phyloP scores from a whole-genome alignment of 2,113 vertebrate species.

The Phalacrocorax aristotelis region DNA sequence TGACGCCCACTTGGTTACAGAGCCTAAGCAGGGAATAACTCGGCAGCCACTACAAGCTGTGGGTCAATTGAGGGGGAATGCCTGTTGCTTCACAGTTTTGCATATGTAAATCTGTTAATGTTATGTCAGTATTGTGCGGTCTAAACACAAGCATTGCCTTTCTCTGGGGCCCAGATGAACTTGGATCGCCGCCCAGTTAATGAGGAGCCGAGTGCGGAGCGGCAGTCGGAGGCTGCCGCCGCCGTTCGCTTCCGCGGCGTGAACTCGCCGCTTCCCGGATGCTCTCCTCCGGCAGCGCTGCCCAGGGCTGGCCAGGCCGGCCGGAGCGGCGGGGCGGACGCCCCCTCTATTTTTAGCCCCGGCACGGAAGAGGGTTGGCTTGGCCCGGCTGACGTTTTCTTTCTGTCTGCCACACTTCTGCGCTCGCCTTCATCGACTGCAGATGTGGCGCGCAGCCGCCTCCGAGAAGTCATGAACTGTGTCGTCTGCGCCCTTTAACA shows the following conservation, averaged over 20 bases:
- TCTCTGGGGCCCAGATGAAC: constrained; percentile 85
- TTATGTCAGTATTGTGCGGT: constrained; percentile 84
- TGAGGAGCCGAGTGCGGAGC: constrained; percentile 71
- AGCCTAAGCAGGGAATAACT: constrained; percentile 87
- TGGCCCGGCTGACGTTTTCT: constrained; percentile 53
- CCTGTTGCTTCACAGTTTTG: constrained; percentile 89
- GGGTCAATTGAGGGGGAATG: constrained; percentile 88
- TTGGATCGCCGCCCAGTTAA: constrained; percentile 83
- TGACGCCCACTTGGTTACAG: constrained; percentile 91
- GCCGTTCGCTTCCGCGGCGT: constrained; percentile 61
- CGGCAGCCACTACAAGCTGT: constrained; percentile 86
- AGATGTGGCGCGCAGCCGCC: constrained; percentile 82
- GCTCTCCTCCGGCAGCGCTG: constrained; percentile 52
- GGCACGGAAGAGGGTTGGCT: constrained; percentile 68
- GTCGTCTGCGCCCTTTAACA: constrained; percentile 81
- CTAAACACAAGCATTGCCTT: constrained; percentile 83
- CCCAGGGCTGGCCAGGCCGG: constrained; percentile 47
- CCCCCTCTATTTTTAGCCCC: constrained; percentile 75
- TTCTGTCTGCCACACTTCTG: constrained; percentile 75
- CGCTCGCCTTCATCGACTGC: constrained; percentile 75
- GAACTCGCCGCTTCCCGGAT: constrained; percentile 62
- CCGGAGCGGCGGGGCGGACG: constrained; percentile 55
- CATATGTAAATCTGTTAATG: constrained; percentile 90
- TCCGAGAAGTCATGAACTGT: constrained; percentile 83
- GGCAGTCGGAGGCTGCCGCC: constrained; percentile 69